phyloP scores from a whole-genome alignment of 2,888 invertebrate species.

The Zygaena filipendulae region DNA sequence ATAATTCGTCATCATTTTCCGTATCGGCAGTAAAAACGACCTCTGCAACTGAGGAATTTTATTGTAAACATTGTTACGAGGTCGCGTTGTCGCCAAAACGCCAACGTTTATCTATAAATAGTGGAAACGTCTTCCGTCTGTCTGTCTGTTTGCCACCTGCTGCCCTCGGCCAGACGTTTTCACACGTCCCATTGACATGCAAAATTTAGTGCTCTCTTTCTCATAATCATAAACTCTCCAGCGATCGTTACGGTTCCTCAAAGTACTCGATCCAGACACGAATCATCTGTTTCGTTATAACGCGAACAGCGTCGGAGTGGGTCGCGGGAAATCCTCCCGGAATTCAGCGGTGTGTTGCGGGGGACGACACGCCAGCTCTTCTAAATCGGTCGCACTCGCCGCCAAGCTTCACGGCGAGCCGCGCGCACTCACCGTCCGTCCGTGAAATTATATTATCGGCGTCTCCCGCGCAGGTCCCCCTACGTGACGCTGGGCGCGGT shows the following conservation, averaged over 20 bases:
- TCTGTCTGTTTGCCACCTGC: constrained; percentile 53
- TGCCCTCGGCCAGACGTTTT: constrained; percentile 21
- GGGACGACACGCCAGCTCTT: constrained; percentile 48
- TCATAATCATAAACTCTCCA: no score
- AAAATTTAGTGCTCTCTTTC: no score
- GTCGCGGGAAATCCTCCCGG: constrained; percentile 63
- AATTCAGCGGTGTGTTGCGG: constrained; percentile 48
- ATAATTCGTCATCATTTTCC: no score
- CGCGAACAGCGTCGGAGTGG: constrained; percentile 41
- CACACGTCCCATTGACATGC: constrained; percentile 8
- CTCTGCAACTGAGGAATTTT: constrained; percentile 31
- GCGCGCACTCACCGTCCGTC: constrained; percentile 32
- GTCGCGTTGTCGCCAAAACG: constrained; percentile 54
- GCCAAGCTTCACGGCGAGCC: constrained; percentile 48
- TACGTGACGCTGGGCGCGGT: constrained; percentile 77
- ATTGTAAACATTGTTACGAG: constrained; percentile 59
- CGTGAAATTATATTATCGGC: constrained; percentile 36
- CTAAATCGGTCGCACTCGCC: constrained; percentile 62
- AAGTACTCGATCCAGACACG: constrained; percentile 26
- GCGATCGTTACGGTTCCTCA: no score
- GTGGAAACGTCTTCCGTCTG: constrained; percentile 55
- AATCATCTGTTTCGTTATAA: constrained; percentile 47
- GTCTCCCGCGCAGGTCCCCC: constrained; percentile 54
- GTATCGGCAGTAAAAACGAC: no score
- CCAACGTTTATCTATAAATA: constrained; percentile 55